Conservation (phyloP, 2,113 vertebrate species). For the Asarcornis scutulata region DNA sequence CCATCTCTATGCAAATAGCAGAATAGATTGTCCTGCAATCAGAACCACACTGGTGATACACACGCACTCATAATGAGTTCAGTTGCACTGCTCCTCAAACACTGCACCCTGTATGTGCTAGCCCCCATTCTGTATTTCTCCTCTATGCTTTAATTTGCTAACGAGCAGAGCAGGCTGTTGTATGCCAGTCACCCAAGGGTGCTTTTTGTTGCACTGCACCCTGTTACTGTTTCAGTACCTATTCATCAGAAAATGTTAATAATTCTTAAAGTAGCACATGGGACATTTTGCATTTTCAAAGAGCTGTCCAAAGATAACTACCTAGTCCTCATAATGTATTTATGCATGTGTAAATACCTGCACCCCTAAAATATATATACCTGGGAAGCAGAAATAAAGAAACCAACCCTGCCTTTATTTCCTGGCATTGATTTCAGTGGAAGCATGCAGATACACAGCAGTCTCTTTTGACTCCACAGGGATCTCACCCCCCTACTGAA, state of each 20-base stretch:
- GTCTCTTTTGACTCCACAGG: background rate
- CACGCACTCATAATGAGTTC: background rate
- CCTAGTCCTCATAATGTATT: background rate
- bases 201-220: background rate
- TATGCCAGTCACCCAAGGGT: background rate
- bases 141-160: background rate
- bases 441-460: background rate
- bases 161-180: background rate
- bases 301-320: background rate
- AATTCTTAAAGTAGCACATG: background rate
- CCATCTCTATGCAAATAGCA: slow-evolving; percentile 90
- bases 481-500: background rate
- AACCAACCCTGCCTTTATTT: background rate
- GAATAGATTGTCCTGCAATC: slow-evolving; percentile 91
- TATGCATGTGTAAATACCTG: background rate
- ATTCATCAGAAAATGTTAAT: background rate
- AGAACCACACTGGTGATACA: slow-evolving; percentile 28
- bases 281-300: background rate
- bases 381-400: background rate
- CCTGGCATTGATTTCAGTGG: background rate
- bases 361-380: background rate
- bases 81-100: background rate
- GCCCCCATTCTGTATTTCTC: background rate
- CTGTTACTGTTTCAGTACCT: background rate
- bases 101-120: accelerated